A percentile compares a stretch with the other conserved stretches of the same genome.
Conservation (phyloP, 2,113 vertebrate genomes). For the Ceyx cyanopectus region DNA sequence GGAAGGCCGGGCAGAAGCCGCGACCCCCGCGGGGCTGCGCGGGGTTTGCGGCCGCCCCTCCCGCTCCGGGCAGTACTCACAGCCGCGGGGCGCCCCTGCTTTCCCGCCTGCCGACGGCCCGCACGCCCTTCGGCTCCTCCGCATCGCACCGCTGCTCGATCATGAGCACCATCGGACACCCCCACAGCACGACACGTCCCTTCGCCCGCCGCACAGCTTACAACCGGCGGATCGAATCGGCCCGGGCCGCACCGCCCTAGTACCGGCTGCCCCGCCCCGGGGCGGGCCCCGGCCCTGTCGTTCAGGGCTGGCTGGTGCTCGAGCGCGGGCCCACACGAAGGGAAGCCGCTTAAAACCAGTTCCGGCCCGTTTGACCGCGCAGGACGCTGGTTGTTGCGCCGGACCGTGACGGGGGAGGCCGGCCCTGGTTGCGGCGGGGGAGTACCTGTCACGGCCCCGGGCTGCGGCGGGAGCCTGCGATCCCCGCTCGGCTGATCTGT, state of each 20-base stretch:
- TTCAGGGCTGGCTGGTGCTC: neutral
- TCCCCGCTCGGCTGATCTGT: neutral
- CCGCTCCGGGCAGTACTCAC: conserved; percentile 54
- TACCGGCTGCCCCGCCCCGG: neutral
- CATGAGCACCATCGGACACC: conserved; percentile 50
- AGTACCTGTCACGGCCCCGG: neutral
- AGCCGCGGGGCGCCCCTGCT: conserved; percentile 3
- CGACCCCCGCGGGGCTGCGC: too few species aligned
- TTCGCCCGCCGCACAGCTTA: neutral
- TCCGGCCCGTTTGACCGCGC: neutral
- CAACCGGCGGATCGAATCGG: neutral
- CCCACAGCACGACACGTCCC: neutral
- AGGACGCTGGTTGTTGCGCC: neutral
- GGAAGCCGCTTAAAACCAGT: neutral
- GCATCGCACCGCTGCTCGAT: conserved; percentile 66
- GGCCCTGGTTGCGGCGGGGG: neutral
- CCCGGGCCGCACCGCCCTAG: neutral
- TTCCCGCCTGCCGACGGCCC: conserved; percentile 53
- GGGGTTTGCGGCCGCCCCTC: neutral
- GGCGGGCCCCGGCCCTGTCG: neutral
- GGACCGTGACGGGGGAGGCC: neutral
- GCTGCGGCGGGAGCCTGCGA: neutral
- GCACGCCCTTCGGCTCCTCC: conserved; percentile 57
- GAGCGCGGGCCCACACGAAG: neutral
- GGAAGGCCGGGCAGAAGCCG: neutral